These are phyloP conservation scores for Cyclargus thomasi DNA, from an alignment of 1,140 invertebrate genomes.

Conservation along the genomic window DNA sequence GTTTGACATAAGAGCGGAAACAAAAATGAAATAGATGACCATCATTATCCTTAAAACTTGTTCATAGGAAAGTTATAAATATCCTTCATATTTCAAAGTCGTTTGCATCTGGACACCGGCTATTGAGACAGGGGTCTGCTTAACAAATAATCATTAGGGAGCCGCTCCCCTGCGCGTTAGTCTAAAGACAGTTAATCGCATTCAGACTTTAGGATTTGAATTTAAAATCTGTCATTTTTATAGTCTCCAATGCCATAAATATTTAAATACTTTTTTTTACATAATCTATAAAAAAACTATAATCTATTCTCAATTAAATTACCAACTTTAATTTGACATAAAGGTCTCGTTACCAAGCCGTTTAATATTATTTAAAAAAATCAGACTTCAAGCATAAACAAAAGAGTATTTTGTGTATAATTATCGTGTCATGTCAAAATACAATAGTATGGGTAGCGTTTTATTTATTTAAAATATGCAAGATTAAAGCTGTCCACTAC, in stretches of 20 bases:
- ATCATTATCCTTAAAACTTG: conserved; percentile 8
- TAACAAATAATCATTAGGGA: conserved; percentile 53
- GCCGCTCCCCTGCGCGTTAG: conserved; percentile 21
- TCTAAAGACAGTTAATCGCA: conserved; percentile 5
- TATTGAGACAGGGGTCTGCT: conserved; percentile 52
- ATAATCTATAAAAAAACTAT: too few species aligned
- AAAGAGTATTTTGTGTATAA: too few species aligned
- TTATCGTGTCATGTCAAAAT: too few species aligned
- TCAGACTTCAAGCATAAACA: too few species aligned
- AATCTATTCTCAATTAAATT: too few species aligned
- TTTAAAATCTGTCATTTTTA: background rate
- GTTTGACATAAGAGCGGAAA: background rate
- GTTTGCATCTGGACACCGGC: conserved; percentile 68
- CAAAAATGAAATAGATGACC: conserved; percentile 5
- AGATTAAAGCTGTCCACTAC: too few species aligned
- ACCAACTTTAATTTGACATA: too few species aligned
- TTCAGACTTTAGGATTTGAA: background rate
- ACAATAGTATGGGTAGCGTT: too few species aligned
- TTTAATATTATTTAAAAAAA: too few species aligned
- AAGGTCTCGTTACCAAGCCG: too few species aligned
- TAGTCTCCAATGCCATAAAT: background rate
- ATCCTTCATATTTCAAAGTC: conserved; percentile 71
- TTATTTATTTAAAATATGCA: too few species aligned
- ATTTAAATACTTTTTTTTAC: too few species aligned
- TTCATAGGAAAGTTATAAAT: conserved; percentile 48